Conservation (phyloP, 2,888 invertebrate species). For the Eupithecia subfuscata region DNA sequence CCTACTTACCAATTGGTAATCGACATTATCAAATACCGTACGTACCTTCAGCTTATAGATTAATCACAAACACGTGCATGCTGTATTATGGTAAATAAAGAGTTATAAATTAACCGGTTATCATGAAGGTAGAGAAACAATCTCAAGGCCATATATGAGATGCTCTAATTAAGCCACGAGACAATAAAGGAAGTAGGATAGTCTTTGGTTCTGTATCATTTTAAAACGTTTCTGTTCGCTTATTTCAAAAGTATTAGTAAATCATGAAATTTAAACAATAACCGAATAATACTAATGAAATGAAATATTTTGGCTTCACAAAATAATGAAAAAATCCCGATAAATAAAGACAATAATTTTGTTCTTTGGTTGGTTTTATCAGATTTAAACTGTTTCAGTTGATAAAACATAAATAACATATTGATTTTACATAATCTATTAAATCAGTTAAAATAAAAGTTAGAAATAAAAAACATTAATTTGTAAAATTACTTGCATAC, state of each 20-base stretch:
- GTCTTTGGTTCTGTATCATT: background rate
- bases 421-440: too few species aligned
- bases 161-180: conserved; percentile 6
- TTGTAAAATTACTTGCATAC: too few species aligned
- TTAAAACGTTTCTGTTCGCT: background rate
- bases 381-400: background rate
- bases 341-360: too few species aligned
- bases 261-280: background rate
- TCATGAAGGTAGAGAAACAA: conserved; percentile 22
- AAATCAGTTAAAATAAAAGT: too few species aligned
- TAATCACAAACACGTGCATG: conserved; percentile 35
- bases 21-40: background rate
- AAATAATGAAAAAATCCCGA: background rate
- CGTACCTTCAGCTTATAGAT: background rate
- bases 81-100: conserved; percentile 24
- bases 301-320: background rate
- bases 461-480: background rate
- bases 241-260: background rate
- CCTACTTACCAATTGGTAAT: too few species aligned
- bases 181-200: background rate
- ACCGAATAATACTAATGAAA: background rate
- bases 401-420: background rate
- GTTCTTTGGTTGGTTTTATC: background rate
- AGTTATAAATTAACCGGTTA: conserved; percentile 34
- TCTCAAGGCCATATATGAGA: conserved; percentile 29